Evolutionary conservation across 2,113 vertebrate species (phyloP), one percentile per base, ranked within the genome.

Genomic region (Thinocorus orbignyianus): DNA sequence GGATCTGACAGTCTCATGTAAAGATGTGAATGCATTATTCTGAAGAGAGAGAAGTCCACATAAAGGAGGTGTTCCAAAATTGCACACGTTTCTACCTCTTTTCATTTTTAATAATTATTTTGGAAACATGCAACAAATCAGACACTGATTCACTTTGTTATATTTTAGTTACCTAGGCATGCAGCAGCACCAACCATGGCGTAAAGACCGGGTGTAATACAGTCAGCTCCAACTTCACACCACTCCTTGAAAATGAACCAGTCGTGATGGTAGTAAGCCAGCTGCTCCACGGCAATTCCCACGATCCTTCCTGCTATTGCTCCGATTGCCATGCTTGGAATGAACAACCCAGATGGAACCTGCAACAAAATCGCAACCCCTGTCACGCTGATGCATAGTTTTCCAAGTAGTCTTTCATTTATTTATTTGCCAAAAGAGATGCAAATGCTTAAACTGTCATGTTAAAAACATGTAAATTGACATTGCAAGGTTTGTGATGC

Each of bases 101-200:
- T 93, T 55, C 5, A 41, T 66, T 88, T 73, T 54, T 9, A 55
- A 33, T 41, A 12, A 44, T 33, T 88, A 39, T 37, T 87, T 72
- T 37, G 37, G 30, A 8, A 72, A 35, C 46, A 8, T 6, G 48
- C 48, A 86, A 90, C 19, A 51, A 31, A 91, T 25, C 17, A 84
- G 17, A 25, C 16, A 42, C 13, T 60, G 81, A 54, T 71, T 87
- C 74, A 25, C 41, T 79, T 37, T 61, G 9, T 24, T 35, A 5
- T 10, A 24, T 49, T 88, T 88, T 62, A 97, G 97, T 98, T 98
- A 99, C 99, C 99, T 96, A 99, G 97, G 95, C 99, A 99, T 0
- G 99, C 99, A 8, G 99, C 99, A 11, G 99, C 99, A 31, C 99
- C 99, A 92, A 99, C 99, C 99, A 99, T 99, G 86, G 99, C 99